Conservation (phyloP, 2,113 vertebrate genomes). For the Scomber scombrus region DNA sequence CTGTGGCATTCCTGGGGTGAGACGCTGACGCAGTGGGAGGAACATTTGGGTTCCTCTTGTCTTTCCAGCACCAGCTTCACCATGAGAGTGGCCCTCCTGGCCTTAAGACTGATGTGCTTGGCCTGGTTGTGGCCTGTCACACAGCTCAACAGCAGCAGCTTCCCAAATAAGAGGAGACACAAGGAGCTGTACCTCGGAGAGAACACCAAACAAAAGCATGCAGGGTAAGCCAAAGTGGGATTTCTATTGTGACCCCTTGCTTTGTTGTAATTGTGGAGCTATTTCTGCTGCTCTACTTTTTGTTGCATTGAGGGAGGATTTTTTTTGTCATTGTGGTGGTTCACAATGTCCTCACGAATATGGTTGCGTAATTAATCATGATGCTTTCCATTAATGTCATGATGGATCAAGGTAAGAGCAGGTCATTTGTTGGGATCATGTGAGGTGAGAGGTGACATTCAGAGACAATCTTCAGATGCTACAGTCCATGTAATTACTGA, state of each 20-base stretch:
- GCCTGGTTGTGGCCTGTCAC: slow-evolving; percentile 81
- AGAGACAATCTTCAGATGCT: too few relatives aligned
- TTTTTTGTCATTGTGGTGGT: neutral
- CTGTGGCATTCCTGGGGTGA: slow-evolving; percentile 57
- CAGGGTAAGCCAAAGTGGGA: slow-evolving; percentile 76
- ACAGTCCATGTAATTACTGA: too few relatives aligned
- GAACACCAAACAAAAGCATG: slow-evolving; percentile 74
- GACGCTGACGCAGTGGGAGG: slow-evolving; percentile 66
- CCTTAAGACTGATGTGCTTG: slow-evolving; percentile 81
- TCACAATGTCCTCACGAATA: slow-evolving; percentile 18
- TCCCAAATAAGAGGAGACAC: slow-evolving; percentile 76
- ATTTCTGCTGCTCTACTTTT: neutral
- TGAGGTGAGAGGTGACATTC: slow-evolving; percentile 6
- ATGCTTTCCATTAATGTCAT: slow-evolving; percentile 11
- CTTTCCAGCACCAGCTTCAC: slow-evolving; percentile 56
- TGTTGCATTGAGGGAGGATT: neutral
- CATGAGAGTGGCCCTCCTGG: slow-evolving; percentile 80
- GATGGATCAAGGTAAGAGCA: slow-evolving; percentile 28
- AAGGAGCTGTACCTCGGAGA: slow-evolving; percentile 78
- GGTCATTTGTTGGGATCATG: slow-evolving; percentile 8
- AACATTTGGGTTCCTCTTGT: slow-evolving; percentile 64
- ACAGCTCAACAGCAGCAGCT: slow-evolving; percentile 77
- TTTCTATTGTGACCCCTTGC: neutral
- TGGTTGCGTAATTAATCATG: slow-evolving; percentile 22
- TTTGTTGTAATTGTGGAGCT: neutral